Evolutionary conservation across 2,113 vertebrate species (phyloP).

Genomic region (Malurus cyaneus): DNA sequence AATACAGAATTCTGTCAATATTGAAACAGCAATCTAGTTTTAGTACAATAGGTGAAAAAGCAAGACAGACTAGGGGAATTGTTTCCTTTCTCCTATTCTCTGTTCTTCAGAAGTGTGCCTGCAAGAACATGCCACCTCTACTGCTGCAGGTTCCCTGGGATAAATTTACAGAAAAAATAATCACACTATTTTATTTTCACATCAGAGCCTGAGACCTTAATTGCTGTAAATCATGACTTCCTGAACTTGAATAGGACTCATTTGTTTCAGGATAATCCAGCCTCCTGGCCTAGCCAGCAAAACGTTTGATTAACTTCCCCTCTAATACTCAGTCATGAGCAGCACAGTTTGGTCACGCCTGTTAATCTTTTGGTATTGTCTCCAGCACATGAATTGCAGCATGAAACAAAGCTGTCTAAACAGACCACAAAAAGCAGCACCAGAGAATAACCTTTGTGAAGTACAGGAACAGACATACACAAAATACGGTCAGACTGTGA

Average conservation of each 20-base stretch:
- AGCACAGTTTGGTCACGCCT: background rate
- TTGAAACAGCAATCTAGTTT: background rate
- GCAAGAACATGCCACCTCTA: background rate
- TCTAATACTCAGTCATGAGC: background rate
- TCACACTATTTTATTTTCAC: background rate
- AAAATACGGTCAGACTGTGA: slow-evolving; percentile 1
- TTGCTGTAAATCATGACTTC: slow-evolving; percentile 3
- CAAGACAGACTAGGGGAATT: background rate
- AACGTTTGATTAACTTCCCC: slow-evolving; percentile 18
- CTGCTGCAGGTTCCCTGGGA: background rate
- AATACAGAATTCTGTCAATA: background rate
- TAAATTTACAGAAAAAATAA: slow-evolving; percentile 1
- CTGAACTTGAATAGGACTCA: slow-evolving; percentile 23
- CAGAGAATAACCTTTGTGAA: slow-evolving; percentile 16
- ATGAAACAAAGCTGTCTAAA: slow-evolving; percentile 44
- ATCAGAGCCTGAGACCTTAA: background rate
- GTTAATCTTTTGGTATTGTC: slow-evolving; percentile 28
- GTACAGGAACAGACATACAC: slow-evolving; percentile 8
- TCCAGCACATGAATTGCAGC: slow-evolving; percentile 7
- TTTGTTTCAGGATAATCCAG: slow-evolving; percentile 36
- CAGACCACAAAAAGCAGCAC: slow-evolving; percentile 23
- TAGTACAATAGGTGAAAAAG: background rate
- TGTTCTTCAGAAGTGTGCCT: background rate
- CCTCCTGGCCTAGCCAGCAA: background rate
- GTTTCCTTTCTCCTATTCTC: background rate